Evolutionary conservation across 2,888 invertebrate genomes (phyloP).

Genomic region (Andricus curvator): DNA sequence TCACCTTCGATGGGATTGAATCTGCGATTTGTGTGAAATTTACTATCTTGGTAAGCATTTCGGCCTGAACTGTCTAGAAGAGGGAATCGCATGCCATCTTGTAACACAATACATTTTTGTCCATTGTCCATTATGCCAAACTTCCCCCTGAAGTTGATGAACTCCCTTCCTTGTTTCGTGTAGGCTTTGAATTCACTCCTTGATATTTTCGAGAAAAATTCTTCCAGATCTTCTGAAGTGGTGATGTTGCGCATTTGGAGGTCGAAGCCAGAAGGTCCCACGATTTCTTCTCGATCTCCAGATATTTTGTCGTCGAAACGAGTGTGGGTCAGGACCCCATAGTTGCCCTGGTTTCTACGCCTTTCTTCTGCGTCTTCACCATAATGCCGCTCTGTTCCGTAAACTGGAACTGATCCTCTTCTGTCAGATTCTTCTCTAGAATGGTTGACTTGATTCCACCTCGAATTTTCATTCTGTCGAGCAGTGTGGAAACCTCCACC

Average conservation of each 20-base stretch:
- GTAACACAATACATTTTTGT: conserved; percentile 68
- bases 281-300: conserved; percentile 67
- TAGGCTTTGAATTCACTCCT: conserved; percentile 61
- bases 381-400: conserved; percentile 64
- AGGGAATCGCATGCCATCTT: conserved; percentile 66
- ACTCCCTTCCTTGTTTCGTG: conserved; percentile 61
- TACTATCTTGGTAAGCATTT: background rate
- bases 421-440: conserved; percentile 24
- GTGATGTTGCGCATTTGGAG: conserved; percentile 62
- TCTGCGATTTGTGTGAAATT: background rate
- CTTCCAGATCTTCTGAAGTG: conserved; percentile 62
- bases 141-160: conserved; percentile 66
- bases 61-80: conserved; percentile 62
- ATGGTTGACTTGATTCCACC: background rate
- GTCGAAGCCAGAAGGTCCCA: conserved; percentile 59
- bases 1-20: conserved; percentile 62
- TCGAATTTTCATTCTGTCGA: background rate
- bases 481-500: background rate
- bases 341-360: conserved; percentile 40
- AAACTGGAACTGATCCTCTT: conserved; percentile 54
- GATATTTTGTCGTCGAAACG: conserved; percentile 56
- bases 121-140: conserved; percentile 61
- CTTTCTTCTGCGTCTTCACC: conserved; percentile 53
- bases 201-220: conserved; percentile 62
- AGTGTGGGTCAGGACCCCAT: conserved; percentile 43